These are phyloP conservation scores for Monochamus saltuarius DNA, from an alignment of 1,140 invertebrate species.

Conservation along the genomic window DNA sequence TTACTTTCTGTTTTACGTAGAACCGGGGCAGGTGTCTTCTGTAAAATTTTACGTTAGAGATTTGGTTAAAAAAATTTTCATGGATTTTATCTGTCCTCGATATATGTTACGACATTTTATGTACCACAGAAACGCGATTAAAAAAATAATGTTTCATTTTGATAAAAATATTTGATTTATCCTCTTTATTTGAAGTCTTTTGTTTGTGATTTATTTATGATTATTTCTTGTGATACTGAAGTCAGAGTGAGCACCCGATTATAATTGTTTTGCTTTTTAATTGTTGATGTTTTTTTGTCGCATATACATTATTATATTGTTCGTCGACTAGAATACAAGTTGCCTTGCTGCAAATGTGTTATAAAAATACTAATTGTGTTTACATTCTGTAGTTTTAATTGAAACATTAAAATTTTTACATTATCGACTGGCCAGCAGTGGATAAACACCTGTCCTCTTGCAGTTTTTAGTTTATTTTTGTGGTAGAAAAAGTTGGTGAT, in stretches of 20 bases:
- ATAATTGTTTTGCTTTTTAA: slow-evolving; percentile 40
- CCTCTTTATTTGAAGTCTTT: slow-evolving; percentile 10
- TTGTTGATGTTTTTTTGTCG: slow-evolving; percentile 50
- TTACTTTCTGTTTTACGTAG: too few species aligned
- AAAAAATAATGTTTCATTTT: too few species aligned
- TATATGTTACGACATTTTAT: too few species aligned
- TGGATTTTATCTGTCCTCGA: too few species aligned
- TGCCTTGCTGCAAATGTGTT: slow-evolving; percentile 35
- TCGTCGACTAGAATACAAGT: slow-evolving; percentile 35
- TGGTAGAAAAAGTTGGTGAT: slow-evolving; percentile 46
- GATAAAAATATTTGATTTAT: too few species aligned
- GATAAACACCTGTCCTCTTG: slow-evolving; percentile 42
- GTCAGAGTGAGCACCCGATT: slow-evolving; percentile 24
- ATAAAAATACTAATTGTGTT: slow-evolving; percentile 18
- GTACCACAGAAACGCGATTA: too few species aligned
- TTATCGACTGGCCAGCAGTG: slow-evolving; percentile 36
- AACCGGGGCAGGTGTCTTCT: too few species aligned
- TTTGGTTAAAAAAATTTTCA: too few species aligned
- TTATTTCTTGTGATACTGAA: neutral
- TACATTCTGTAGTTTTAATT: slow-evolving; percentile 29
- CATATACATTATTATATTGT: slow-evolving; percentile 38
- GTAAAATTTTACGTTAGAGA: too few species aligned
- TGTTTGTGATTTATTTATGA: too few species aligned
- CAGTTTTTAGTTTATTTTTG: slow-evolving; percentile 38
- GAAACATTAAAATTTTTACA: slow-evolving; percentile 5